Evolutionary conservation across 2,888 invertebrate species (phyloP), one percentile per base, ranked within the genome.

Genomic region (Cybosia mesomella): DNA sequence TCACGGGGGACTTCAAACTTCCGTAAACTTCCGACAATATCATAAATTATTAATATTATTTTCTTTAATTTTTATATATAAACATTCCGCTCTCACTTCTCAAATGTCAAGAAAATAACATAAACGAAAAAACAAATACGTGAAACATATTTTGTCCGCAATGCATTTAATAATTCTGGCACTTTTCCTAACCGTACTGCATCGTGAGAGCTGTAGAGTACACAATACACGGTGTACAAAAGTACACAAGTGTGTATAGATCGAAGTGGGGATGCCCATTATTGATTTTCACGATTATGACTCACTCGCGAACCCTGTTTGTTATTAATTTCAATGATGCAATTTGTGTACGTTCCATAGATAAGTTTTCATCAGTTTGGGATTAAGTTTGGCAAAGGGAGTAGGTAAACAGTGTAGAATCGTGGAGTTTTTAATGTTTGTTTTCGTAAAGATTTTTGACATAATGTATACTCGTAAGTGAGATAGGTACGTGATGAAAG

Each of bases 281-380:
- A 93, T 93, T 88, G 93, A 94, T 94, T 93, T 92, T 91, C 86
- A 80, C 86, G 87, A 88, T 88, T 89, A 90, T 92, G 92, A 93
- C 85, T 93, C 93, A 92, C 85, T 83, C 82, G 66, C 69, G n/a
- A 53, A 54, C 54, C 10, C 22, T 75, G 76, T 82, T 83, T 72
- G 78, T 77, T 72, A 72, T 75, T 76, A 68, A 70, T 79, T 70
- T 71, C 58, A 66, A 69, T 58, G 58, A 60, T 70, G 66, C 66
- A 66, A 59, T 60, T 64, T 66, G 36, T 49, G 24, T 57, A 28
- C 65, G 34, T n/a, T 32, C 49, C 54, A 21, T 18, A 55, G 32
- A 62, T 55, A 54, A 55, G 54, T 54, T 67, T 63, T 67, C 58
- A 67, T 67, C 36, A 58, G 62, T 53, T 58, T 53, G n/a, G 63